Base-by-base conservation (phyloP, 1,140 invertebrate species). In the Trialeurodes vaporariorum region DNA sequence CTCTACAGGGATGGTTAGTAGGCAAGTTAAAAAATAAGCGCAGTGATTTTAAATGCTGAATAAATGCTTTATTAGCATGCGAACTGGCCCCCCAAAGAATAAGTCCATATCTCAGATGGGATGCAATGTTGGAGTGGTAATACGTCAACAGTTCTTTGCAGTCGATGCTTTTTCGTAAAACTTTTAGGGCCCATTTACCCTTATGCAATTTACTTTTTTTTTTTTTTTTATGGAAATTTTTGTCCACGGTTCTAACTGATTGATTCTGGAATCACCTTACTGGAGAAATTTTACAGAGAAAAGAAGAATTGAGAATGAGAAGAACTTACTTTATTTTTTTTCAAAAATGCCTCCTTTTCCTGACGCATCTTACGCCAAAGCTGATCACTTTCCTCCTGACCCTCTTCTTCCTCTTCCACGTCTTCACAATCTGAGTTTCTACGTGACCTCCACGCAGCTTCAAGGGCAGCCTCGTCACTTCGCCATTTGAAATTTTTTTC, bases 401-500 rank as follows among this genome's bases (percentile, higher is more conserved):
- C 34, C 34, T 49, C 34, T 49, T 49, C 34, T 17, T 49, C 34
- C 17, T 49, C 34, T 17, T 49, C 5, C 17, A 17, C 5, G 5
- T 49, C 34, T 49, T 49, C 34, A 49, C 17, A 5, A 49, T 49
- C 34, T 49, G 34, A 49, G 17, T 49, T 17, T 49, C 34, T 49
- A 9, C 34, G 27, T 23, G 5, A 22, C 9, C 60, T 22, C n/a
- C 60, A 61, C n/a, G n/a, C n/a, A 25, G n/a, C 60, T 25, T 24
- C 13, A 9, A 64, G 5, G 23, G 27, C 1, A 61, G 25, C n/a
- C 61, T 22, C 59, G 40, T 27, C 86, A 80, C 91, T 88, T 75
- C 82, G 88, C 91, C 91, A 94, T 71, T 83, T 83, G 75, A 94
- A 94, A 71, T 88, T 87, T 63, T 91, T 81, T 70, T 89, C 84